Evolutionary conservation across 2,113 vertebrate species (phyloP), one percentile per base, ranked within the genome.

Genomic region (Pteropus alecto): DNA sequence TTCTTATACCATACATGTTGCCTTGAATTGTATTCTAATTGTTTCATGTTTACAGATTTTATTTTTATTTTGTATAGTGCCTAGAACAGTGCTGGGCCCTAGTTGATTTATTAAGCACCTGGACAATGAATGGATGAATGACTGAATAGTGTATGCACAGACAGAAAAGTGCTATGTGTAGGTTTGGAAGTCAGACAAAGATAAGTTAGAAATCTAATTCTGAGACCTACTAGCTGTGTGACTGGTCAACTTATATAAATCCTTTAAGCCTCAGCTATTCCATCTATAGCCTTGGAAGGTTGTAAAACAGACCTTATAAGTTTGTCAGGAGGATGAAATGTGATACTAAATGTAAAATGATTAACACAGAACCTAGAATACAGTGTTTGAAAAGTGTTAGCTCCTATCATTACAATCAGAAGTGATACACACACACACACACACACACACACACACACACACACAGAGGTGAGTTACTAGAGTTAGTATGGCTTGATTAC

Each of bases 311-410:
- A 87, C 28, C 35, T 41, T 79, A 15, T 33, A 86, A 86, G 28
- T 91, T 92, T 92, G 11, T 86, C 48, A 46, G 22, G 56, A 70
- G 46, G 54, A 95, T 91, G 73, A 84, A 93, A 73, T 84, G 56
- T 54, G 61, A 68, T 83, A 83, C 48, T 46, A 58, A 74, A 87
- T 91, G 48, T 61, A 93, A 96, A 95, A 76, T 71, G 61, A 43
- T 93, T 85, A 58, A 26, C 54, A 87, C 5, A 87, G 68, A 54
- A 84, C 48, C 38, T 74, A 94, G n/a, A 70, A 68, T 79, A 67
- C 14, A 90, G 7, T 41, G 13, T 90, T 96, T 87, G 70, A 87
- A 93, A 94, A 83, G 51, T 67, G 48, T 71, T 77, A 83, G 71
- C 56, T 81, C 78, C 79, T 93, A 21, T 33, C 68, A 73, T 83